A percentile compares a stretch with the other conserved stretches of the same genome.
These are phyloP conservation scores for Podarcis muralis DNA, from an alignment of 2,113 vertebrate species.

Conservation along the genomic window DNA sequence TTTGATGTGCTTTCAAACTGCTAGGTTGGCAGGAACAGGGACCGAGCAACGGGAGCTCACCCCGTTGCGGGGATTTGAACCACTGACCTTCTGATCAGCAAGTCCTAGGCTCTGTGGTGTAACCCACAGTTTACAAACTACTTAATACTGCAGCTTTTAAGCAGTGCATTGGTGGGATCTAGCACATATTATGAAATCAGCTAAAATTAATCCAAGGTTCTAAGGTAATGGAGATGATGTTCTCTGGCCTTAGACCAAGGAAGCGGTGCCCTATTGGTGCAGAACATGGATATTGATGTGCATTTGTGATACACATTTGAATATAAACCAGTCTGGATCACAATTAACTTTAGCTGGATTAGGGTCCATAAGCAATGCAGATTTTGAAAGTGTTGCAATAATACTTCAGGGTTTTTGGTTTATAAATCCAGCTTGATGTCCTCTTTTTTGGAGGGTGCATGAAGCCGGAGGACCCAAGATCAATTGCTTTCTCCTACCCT, in stretches of 20 bases:
- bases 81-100: too few relatives aligned
- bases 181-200: too few relatives aligned
- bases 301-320: neutral
- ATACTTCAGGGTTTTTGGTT: neutral
- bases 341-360: neutral
- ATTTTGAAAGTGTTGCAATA: neutral
- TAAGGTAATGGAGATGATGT: neutral
- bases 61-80: too few relatives aligned
- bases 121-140: too few relatives aligned
- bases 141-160: too few relatives aligned
- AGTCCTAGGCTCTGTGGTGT: too few relatives aligned
- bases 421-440: neutral
- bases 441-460: neutral
- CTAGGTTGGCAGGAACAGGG: too few relatives aligned
- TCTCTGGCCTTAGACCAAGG: neutral
- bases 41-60: too few relatives aligned
- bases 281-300: neutral
- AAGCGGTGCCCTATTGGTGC: neutral
- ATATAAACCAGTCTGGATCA: neutral
- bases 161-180: too few relatives aligned
- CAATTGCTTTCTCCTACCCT: neutral
- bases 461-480: neutral
- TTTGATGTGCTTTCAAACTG: too few relatives aligned
- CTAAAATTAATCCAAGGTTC: neutral
- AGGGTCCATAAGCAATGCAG: neutral